A percentile compares a stretch with the other conserved stretches of the same genome.
Conservation (phyloP, 1,140 invertebrate genomes). For the Sycophaga agraensis region DNA sequence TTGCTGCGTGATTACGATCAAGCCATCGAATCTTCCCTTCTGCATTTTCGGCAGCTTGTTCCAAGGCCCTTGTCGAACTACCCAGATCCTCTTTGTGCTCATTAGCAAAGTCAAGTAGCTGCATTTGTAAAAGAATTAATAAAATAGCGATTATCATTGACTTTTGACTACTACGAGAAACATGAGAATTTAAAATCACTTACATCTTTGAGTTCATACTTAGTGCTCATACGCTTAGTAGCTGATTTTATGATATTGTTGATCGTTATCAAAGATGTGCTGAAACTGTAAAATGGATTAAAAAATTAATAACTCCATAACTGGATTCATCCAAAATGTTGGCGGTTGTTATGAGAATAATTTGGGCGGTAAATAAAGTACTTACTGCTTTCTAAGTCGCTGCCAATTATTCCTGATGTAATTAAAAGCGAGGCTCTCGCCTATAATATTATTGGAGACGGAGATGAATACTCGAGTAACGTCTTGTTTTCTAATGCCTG, state of each 20-base stretch:
- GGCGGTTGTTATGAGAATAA: no score
- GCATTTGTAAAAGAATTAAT: slow-evolving; percentile 32
- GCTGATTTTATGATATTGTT: slow-evolving; percentile 72
- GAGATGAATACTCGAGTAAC: slow-evolving; percentile 70
- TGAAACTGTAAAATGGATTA: slow-evolving; percentile 63
- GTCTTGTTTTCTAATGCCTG: slow-evolving; percentile 80
- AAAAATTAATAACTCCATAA: neutral
- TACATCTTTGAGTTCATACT: slow-evolving; percentile 76
- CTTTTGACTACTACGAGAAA: neutral
- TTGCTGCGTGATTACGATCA: slow-evolving; percentile 69
- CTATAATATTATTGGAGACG: slow-evolving; percentile 70
- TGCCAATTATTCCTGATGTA: slow-evolving; percentile 75
- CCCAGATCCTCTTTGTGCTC: slow-evolving; percentile 65
- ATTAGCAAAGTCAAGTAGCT: slow-evolving; percentile 68
- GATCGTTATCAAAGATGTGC: slow-evolving; percentile 68
- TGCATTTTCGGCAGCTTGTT: slow-evolving; percentile 77
- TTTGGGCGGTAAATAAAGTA: slow-evolving; percentile 33
- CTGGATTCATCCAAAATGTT: no score
- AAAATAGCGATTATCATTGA: neutral
- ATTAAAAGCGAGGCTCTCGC: slow-evolving; percentile 73
- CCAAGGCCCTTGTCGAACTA: slow-evolving; percentile 65
- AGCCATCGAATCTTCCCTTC: slow-evolving; percentile 82
- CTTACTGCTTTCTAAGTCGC: slow-evolving; percentile 71
- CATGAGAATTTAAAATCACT: slow-evolving; percentile 35
- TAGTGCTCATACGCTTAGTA: slow-evolving; percentile 70